Base-by-base conservation (phyloP, 2,797 vertebrate genomes). In the Schizothorax lantsangensis region DNA sequence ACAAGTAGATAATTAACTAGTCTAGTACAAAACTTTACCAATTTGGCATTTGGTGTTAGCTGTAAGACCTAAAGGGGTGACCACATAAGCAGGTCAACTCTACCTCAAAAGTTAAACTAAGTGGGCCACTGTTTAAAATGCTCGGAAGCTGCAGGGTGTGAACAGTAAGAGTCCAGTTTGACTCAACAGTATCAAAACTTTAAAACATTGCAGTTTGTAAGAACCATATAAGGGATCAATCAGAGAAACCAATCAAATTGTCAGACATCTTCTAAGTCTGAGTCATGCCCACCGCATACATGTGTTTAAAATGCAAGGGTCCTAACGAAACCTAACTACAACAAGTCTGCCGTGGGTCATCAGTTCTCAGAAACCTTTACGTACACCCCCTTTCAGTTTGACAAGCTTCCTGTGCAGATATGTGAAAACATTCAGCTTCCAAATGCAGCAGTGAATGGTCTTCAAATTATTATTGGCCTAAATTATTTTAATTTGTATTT, bases 341-440 rank as follows among this genome's bases (percentile, higher is more conserved):
- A 9, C 62, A 40, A 40, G 40, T 68, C 43, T 78, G 33, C 30
- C 11, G 4, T 43, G 33, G 23, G 6, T 78, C 73, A 84, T 77
- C 30, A 66, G 59, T 84, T 84, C 83, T 84, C 73, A 78, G 83
- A 84, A 84, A 68, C 9, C 62, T 77, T 64, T 75, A 23, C 7
- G n/a, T 79, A 78, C 62, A 79, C 19, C 74, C 74, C 83, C 83
- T 43, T 68, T 78, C 21, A 30, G 8, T 1, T 2, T 69, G 45
- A 68, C 59, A 78, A 68, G 33, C 45, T 78, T 52, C 73, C 59
- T 68, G 33, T 6, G 5, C 12, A 66, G 7, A 36, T 9, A 57
- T n/a, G 21, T 2, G 6, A 75, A 33, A 26, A 45, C 4, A 43
- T 49, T 19, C 43, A 64, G 8, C 38, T 79, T 45, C 57, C n/a